phyloP scores from a whole-genome alignment of 2,113 vertebrate species.

The Cinclus mexicanus region DNA sequence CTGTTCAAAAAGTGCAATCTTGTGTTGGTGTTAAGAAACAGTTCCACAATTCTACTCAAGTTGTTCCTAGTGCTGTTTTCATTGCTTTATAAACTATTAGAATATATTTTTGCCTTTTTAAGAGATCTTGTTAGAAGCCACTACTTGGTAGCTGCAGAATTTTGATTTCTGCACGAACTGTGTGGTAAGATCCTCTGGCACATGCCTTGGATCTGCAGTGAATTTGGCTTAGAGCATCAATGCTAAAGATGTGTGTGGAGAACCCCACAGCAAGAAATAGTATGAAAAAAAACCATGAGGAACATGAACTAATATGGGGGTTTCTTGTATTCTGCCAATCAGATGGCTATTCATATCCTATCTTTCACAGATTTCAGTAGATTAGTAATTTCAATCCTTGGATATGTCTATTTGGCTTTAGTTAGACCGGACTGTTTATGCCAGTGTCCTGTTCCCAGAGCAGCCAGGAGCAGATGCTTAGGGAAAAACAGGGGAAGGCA shows the following conservation, averaged over 20 bases:
- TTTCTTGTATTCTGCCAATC: not conserved
- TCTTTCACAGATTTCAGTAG: not conserved
- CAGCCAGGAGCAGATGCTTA: not conserved
- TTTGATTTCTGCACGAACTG: not conserved
- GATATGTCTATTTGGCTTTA: not conserved
- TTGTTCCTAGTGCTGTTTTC: not conserved
- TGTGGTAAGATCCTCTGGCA: not conserved
- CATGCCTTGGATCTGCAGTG: fast-evolving
- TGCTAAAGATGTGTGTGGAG: not conserved
- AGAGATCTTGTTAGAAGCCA: not conserved
- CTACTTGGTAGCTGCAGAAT: not conserved
- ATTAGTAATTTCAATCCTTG: not conserved
- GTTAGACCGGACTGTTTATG: not conserved
- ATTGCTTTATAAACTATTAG: not conserved
- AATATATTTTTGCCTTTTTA: conserved; percentile 29
- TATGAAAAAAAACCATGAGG: not conserved
- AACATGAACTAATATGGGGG: not conserved
- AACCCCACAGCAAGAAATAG: not conserved
- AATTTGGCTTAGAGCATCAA: not conserved
- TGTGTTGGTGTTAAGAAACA: not conserved
- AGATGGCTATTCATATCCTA: not conserved
- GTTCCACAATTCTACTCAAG: not conserved
- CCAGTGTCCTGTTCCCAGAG: not conserved
- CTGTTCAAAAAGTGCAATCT: not conserved
- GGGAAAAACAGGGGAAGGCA: not conserved